Evolutionary conservation across 2,797 vertebrate genomes (phyloP).

Genomic region (Allochrocebus solatus): DNA sequence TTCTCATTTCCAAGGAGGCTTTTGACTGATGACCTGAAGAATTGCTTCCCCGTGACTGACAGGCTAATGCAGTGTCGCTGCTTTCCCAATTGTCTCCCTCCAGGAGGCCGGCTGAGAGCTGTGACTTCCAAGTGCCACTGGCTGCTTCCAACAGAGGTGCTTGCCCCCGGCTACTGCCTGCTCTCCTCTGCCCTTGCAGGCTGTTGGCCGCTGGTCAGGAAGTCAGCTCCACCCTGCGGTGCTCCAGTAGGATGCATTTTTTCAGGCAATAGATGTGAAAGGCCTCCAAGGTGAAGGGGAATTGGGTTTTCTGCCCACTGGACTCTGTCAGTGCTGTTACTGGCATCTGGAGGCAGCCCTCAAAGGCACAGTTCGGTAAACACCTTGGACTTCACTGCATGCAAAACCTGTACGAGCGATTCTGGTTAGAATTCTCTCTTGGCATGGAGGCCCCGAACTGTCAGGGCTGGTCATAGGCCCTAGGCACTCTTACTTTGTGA

Average conservation of each 20-base stretch:
- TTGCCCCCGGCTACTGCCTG: neutral
- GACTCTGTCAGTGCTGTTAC: neutral
- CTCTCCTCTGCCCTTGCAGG: neutral
- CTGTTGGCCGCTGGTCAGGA: neutral
- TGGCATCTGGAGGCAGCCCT: neutral
- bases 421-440: neutral
- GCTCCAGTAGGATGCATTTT: neutral
- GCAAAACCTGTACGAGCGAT: neutral
- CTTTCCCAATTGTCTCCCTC: neutral
- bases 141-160: neutral
- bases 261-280: neutral
- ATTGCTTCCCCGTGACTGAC: slow-evolving; percentile 33
- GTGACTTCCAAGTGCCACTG: neutral
- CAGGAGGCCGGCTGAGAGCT: neutral
- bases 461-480: neutral
- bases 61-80: neutral
- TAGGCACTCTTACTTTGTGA: neutral
- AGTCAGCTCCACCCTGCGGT: neutral
- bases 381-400: neutral
- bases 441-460: neutral
- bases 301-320: neutral
- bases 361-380: neutral
- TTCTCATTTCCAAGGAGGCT: slow-evolving; percentile 65
- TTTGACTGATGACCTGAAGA: slow-evolving; percentile 68
- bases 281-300: neutral